Conservation (phyloP, 2,888 invertebrate species). For the Rotaria sp. region DNA sequence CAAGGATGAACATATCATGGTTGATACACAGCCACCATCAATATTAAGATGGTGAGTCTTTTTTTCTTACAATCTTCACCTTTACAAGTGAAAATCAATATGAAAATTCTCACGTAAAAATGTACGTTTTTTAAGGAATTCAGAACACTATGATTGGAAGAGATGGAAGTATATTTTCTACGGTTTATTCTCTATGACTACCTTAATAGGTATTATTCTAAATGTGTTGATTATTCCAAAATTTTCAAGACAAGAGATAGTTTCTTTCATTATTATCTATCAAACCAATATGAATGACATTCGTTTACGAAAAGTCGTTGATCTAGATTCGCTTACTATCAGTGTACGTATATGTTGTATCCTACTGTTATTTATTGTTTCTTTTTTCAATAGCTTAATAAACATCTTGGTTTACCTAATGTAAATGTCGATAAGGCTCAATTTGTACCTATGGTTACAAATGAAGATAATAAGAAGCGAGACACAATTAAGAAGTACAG, state of each 20-base stretch:
- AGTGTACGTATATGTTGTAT: background rate
- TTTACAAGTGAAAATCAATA: no score
- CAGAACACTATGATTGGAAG: background rate
- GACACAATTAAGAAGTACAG: background rate
- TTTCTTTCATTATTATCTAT: background rate
- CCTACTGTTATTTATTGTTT: background rate
- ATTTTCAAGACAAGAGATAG: no score
- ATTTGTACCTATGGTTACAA: background rate
- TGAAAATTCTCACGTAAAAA: no score
- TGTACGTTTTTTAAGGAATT: background rate
- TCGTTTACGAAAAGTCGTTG: background rate
- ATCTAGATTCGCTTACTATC: background rate
- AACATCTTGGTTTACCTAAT: background rate
- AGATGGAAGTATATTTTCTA: background rate
- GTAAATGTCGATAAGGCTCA: background rate
- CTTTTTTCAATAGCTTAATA: background rate
- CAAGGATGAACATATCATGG: background rate
- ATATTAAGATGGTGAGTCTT: background rate
- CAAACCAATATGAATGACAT: background rate
- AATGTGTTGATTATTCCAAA: no score
- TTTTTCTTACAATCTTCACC: background rate
- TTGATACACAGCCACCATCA: background rate
- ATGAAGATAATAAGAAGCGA: background rate
- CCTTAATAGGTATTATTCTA: background rate
- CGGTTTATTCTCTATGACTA: background rate